phyloP scores from a whole-genome alignment of 2,888 invertebrate genomes.

The Ypsolopha sequella region DNA sequence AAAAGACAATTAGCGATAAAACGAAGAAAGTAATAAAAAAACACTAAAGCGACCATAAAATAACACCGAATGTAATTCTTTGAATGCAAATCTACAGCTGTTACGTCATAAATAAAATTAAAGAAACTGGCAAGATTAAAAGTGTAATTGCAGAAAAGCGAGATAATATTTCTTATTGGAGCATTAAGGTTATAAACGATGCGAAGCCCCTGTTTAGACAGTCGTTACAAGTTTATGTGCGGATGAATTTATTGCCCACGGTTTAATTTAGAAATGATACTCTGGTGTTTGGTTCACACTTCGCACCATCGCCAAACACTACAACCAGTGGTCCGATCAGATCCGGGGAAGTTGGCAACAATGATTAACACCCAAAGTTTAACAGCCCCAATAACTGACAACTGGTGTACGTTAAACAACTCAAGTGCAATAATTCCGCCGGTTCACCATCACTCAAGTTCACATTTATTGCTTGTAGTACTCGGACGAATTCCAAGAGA shows the following conservation, averaged over 20 bases:
- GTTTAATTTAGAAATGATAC: slow-evolving; percentile 61
- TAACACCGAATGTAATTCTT: background rate
- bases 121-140: slow-evolving; percentile 22
- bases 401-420: slow-evolving; percentile 17
- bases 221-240: slow-evolving; percentile 60
- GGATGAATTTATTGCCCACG: slow-evolving; percentile 54
- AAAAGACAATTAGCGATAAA: background rate
- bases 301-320: slow-evolving; percentile 9
- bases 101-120: background rate
- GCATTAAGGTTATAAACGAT: slow-evolving; percentile 52
- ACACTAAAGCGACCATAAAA: background rate
- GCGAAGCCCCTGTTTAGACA: slow-evolving; percentile 63
- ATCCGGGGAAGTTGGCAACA: background rate
- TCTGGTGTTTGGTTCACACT: slow-evolving; percentile 57
- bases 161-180: slow-evolving; percentile 33
- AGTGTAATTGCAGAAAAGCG: slow-evolving; percentile 24
- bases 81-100: slow-evolving; percentile 1
- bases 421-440: slow-evolving; percentile 35
- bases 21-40: background rate
- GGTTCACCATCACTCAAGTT: slow-evolving; percentile 57
- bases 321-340: background rate
- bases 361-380: slow-evolving; percentile 2
- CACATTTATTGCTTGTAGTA: slow-evolving; percentile 58
- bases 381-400: slow-evolving; percentile 6
- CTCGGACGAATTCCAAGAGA: slow-evolving; percentile 47